These are phyloP conservation scores for Polyommatus icarus DNA, from an alignment of 2,888 invertebrate species.

Conservation along the genomic window DNA sequence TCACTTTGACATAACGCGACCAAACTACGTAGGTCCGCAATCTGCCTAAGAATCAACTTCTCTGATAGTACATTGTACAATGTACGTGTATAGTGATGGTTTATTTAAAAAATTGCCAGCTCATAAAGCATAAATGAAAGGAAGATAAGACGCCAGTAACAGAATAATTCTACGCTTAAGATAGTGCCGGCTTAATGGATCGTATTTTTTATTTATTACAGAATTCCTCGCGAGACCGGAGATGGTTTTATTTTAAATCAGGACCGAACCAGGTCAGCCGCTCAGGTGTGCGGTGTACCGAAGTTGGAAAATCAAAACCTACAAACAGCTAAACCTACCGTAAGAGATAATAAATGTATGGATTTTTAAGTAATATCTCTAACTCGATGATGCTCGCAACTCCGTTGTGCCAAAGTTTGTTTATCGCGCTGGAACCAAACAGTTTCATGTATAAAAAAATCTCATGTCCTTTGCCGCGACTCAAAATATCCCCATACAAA, in stretches of 20 bases:
- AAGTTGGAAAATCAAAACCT: neutral
- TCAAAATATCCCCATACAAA: too few species aligned
- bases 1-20: too few species aligned
- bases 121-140: conserved; percentile 1
- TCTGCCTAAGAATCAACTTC: too few species aligned
- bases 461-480: too few species aligned
- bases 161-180: conserved; percentile 2
- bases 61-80: too few species aligned
- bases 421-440: too few species aligned
- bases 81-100: neutral
- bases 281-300: neutral
- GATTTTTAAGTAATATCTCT: too few species aligned
- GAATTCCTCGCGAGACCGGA: neutral
- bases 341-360: too few species aligned
- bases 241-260: conserved; percentile 4
- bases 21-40: too few species aligned
- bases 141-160: neutral
- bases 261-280: neutral
- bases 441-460: too few species aligned
- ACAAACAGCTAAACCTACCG: neutral
- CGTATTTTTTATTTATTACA: conserved; percentile 15
- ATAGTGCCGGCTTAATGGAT: neutral
- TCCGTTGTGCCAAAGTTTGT: too few species aligned
- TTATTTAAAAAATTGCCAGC: neutral
- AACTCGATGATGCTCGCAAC: too few species aligned